phyloP scores from a whole-genome alignment of 2,797 vertebrate genomes.

The Odontamblyopus lacepedii region DNA sequence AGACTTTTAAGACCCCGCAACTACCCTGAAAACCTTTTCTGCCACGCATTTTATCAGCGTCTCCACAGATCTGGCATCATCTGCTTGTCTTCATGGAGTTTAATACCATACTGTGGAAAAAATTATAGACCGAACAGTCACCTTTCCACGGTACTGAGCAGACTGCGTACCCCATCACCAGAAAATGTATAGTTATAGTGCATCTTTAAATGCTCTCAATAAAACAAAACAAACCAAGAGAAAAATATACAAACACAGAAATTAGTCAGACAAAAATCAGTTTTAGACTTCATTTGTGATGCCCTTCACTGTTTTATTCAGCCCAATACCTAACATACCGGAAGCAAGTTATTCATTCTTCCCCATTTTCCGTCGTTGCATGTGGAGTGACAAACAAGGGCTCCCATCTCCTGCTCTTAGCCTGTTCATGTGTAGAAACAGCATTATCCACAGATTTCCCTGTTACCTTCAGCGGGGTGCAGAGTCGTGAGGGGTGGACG shows the following conservation, averaged over 20 bases:
- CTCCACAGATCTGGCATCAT: background rate
- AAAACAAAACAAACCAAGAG: too few species aligned
- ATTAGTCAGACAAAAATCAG: too few species aligned
- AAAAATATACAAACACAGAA: too few species aligned
- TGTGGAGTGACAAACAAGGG: slow-evolving; percentile 47
- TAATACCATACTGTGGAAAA: too few species aligned
- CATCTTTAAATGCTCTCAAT: background rate
- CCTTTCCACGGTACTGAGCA: too few species aligned
- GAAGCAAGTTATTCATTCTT: slow-evolving; percentile 35
- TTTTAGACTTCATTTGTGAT: background rate
- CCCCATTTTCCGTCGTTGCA: slow-evolving; percentile 40
- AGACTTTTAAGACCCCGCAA: too few species aligned
- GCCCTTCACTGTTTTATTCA: background rate
- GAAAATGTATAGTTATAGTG: too few species aligned
- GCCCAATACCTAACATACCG: background rate
- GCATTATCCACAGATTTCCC: slow-evolving; percentile 50
- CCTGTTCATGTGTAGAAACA: slow-evolving; percentile 55
- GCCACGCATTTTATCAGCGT: too few species aligned
- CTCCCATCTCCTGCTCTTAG: slow-evolving; percentile 45
- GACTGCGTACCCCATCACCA: too few species aligned
- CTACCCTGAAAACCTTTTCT: too few species aligned
- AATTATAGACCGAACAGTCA: too few species aligned
- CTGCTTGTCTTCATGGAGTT: background rate
- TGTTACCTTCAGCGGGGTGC: slow-evolving; percentile 43
- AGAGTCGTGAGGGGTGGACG: slow-evolving; percentile 27